Percentiles rank a stretch among this genome's conserved stretches.
These are phyloP conservation scores for Sinohyriopsis cumingii DNA, from an alignment of 2,888 invertebrate species.

Conservation along the genomic window DNA sequence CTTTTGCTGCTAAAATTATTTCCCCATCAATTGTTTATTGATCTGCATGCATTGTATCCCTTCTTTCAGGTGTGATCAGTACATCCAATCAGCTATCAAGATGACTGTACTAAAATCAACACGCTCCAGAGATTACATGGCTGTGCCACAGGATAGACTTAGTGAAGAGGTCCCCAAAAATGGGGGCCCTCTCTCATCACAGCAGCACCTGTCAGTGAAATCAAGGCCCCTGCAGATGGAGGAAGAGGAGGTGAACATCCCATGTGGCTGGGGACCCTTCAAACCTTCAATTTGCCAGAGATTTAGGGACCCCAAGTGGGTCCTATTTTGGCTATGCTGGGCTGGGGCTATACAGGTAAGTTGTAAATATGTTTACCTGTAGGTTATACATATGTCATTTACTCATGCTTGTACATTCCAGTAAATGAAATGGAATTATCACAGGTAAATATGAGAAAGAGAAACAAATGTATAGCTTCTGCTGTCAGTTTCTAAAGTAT, in stretches of 20 bases:
- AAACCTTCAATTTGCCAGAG: constrained; percentile 80
- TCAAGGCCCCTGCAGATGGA: constrained; percentile 12
- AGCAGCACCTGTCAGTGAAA: constrained; percentile 16
- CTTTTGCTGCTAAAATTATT: too few relatives aligned
- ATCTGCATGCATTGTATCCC: too few relatives aligned
- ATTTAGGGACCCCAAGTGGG: constrained; percentile 84
- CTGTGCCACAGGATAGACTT: constrained; percentile 26
- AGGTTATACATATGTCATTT: not conserved
- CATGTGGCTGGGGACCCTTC: constrained; percentile 81
- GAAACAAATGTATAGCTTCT: too few relatives aligned
- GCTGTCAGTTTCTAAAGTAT: too few relatives aligned
- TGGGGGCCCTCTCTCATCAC: constrained; percentile 9
- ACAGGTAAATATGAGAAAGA: too few relatives aligned
- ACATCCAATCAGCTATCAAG: constrained; percentile 15
- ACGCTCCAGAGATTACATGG: constrained; percentile 25
- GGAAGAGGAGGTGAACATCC: constrained; percentile 16
- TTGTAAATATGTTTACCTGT: not conserved
- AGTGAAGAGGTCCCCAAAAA: constrained; percentile 19
- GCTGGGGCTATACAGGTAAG: constrained; percentile 82
- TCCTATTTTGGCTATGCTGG: constrained; percentile 86
- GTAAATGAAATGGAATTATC: too few relatives aligned
- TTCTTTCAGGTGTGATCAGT: constrained; percentile 5
- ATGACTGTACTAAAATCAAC: constrained; percentile 30
- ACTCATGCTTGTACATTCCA: too few relatives aligned
- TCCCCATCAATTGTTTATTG: too few relatives aligned